Base-by-base conservation (phyloP, 1,140 invertebrate genomes). In the Drosophila triauraria region DNA sequence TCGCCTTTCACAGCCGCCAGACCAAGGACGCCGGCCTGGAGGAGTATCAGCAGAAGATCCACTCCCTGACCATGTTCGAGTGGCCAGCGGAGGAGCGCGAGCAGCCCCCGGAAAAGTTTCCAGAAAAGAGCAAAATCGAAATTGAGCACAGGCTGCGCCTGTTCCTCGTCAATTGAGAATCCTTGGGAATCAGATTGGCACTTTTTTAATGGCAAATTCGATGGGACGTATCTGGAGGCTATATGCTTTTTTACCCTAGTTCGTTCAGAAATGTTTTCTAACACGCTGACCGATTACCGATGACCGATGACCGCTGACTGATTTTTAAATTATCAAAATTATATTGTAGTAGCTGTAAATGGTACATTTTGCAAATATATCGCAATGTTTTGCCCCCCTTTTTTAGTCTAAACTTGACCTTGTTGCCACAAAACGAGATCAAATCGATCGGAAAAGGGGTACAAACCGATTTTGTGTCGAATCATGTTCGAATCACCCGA, bases 401-500 rank as follows among this genome's bases (percentile, higher is more conserved):
- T 42, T 9, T 25, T 1, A 38, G 2, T 17, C 8, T 6, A 59
- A 44, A 35, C 23, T 25, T 46, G 63, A 70, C 67, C 62, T 69
- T 51, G 60, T 20, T 9, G 25, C 38, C 38, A 40, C 17, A 4
- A 64, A 70, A 68, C 40, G 48, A 70, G 48, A 70, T 68, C 63
- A 68, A 68, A 35, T 64, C 59, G 23, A 17, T 67, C 15, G 23
- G 3, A 20, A 35, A 10, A 38, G 38, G 38, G 40, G 48, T 23
- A 17, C 58, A 30, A 62, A 53, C 35, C 35, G 30, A 48, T 47
- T 59, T 72, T 35, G 5, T 72, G 69, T 32, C 72, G 44, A 75
- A 32, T 65, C 72, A 75, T 56, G 38, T 17, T 54, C 4, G 44
- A 62, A 43, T 75, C 25, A 27, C 38, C 30, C n/a, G 32, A 54